Conservation (phyloP, 2,113 vertebrate genomes). For the Ailuropoda melanoleuca region DNA sequence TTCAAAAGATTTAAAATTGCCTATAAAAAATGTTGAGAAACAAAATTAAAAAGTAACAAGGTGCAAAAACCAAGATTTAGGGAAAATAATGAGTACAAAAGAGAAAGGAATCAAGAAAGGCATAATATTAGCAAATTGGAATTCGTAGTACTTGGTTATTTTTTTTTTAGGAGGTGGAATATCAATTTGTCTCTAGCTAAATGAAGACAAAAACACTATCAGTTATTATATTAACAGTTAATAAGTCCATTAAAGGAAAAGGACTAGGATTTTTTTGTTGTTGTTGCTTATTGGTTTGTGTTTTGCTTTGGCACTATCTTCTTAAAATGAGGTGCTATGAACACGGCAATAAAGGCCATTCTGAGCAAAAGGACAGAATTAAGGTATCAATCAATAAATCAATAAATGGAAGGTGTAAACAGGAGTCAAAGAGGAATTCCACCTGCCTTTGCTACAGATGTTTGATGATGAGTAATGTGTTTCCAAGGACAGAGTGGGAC, state of each 20-base stretch:
- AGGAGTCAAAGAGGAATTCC: background rate
- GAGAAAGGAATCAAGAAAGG: background rate
- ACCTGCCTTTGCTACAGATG: background rate
- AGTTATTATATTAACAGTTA: background rate
- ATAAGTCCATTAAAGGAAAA: background rate
- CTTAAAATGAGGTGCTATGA: background rate
- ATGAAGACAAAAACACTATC: background rate
- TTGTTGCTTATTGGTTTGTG: background rate
- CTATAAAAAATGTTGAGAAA: slow-evolving; percentile 19
- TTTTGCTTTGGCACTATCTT: background rate
- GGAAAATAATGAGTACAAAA: background rate
- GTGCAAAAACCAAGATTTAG: background rate
- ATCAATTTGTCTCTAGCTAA: background rate
- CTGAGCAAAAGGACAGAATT: background rate
- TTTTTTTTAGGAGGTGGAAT: background rate
- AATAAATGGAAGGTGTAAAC: background rate
- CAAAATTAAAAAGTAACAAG: slow-evolving; percentile 6
- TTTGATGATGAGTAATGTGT: too few relatives aligned
- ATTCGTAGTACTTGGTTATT: background rate
- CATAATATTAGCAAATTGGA: background rate
- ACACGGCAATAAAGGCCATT: background rate
- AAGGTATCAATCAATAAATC: background rate
- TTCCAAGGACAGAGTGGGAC: background rate
- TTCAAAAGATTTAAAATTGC: slow-evolving; percentile 27
- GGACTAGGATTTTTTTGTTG: background rate